Evolutionary conservation across 1,140 invertebrate genomes (phyloP), one percentile per base, ranked within the genome.

Genomic region (Onthophagus taurus): DNA sequence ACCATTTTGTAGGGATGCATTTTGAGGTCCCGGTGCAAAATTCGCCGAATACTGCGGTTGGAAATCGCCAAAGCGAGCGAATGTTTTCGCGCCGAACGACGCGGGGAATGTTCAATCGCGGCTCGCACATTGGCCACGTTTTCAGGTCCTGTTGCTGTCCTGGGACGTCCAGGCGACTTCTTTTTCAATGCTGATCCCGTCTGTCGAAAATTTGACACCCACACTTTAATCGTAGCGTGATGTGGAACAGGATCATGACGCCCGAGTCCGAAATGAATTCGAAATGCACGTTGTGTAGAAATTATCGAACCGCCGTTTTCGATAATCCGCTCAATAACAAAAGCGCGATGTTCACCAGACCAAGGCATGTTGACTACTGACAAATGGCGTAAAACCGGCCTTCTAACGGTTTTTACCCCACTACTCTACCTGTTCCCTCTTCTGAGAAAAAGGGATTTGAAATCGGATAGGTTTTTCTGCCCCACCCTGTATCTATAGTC

Each of bases 61-160:
- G 36, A 41, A 14, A 46, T 44, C 37, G 11, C 29, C 14, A 45
- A 34, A 8, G 36, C 30, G 21, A 30, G 19, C 19, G 29, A 19
- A 29, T 38, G 36, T 39, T 37, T 36, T 21, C 35, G 35, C 16
- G 45, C 47, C 26, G 43, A 37, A 45, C 44, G 43, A 30, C 26
- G 34, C 34, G 43, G 47, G 34, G 43, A 48, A 9, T 44, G 42
- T 20, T 45, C 12, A 34, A 41, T 43, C 20, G 24, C 11, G 16
- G 26, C 34, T 44, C 37, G n/a, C 43, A 46, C 43, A 29, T 24
- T 16, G 14, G 23, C 38, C 39, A 47, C 44, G 31, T 42, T 47
- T 42, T 29, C 41, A 26, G 31, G 26, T 35, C 16, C 12, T 19
- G 13, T 31, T 31, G 29, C 12, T 16, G 26, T 24, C 21, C 38